A percentile compares a stretch with the other conserved stretches of the same genome.
These are phyloP conservation scores for Phyllostomus discolor DNA, from an alignment of 2,113 vertebrate genomes.

Conservation along the genomic window DNA sequence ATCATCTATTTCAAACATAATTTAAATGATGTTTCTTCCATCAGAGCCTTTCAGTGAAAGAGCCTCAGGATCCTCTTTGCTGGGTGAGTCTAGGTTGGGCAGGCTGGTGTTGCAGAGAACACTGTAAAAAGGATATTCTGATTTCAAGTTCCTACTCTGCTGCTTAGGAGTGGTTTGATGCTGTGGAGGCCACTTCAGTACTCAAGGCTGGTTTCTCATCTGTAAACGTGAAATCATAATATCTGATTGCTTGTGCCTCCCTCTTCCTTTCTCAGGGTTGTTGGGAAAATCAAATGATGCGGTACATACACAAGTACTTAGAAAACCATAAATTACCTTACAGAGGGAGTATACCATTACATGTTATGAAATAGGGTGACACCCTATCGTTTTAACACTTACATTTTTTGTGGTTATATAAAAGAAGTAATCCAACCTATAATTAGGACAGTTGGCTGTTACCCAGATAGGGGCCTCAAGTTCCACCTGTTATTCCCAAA, in stretches of 20 bases:
- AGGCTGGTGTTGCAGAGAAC: neutral
- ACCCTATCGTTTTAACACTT: conserved; percentile 24
- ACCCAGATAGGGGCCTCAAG: neutral
- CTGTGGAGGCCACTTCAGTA: neutral
- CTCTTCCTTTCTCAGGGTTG: neutral
- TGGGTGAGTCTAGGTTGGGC: neutral
- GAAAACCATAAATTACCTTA: conserved; percentile 21
- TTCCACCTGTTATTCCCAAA: conserved; percentile 9
- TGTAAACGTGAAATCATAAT: neutral
- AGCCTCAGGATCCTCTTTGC: neutral
- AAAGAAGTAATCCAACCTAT: conserved; percentile 33
- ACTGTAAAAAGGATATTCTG: neutral
- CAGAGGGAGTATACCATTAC: neutral
- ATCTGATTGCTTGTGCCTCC: neutral
- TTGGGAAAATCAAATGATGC: conserved; percentile 23
- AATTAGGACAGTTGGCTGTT: conserved; percentile 40
- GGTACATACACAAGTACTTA: neutral
- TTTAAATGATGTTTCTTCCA: conserved; percentile 18
- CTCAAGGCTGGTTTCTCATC: neutral
- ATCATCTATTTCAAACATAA: neutral
- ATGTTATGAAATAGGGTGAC: conserved; percentile 19
- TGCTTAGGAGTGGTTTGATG: neutral
- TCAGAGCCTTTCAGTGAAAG: neutral
- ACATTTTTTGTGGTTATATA: conserved; percentile 38
- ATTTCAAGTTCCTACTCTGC: neutral